Conservation (phyloP, 2,888 invertebrate genomes). For the Meliscaeva auricollis region DNA sequence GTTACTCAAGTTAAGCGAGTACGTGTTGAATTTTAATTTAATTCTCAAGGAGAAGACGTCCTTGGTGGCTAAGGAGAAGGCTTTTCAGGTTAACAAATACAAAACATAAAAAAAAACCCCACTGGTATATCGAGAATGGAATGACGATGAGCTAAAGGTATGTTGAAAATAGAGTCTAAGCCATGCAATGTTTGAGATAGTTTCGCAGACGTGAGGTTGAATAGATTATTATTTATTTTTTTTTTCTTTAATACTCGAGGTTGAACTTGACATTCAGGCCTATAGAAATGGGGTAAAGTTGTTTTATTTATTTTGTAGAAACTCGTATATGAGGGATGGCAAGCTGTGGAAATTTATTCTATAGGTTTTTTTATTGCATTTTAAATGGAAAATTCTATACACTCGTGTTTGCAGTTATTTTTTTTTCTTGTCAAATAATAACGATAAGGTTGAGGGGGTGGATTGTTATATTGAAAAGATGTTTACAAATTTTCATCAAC, state of each 20-base stretch:
- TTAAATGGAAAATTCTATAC: neutral
- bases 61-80: slow-evolving; percentile 43
- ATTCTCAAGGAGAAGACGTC: slow-evolving; percentile 41
- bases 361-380: slow-evolving; percentile 28
- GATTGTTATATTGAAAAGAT: neutral
- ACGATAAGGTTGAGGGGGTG: neutral
- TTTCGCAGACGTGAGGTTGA: slow-evolving; percentile 26
- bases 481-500: no score
- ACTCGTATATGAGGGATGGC: no score
- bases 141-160: slow-evolving; percentile 48
- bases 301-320: neutral
- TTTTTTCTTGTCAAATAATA: neutral
- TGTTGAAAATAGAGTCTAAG: slow-evolving; percentile 26
- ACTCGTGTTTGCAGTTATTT: neutral
- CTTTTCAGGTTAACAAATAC: slow-evolving; percentile 13
- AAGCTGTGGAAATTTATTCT: no score
- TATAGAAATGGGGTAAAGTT: neutral
- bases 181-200: slow-evolving; percentile 6
- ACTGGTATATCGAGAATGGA: slow-evolving; percentile 11
- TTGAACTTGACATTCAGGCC: slow-evolving; percentile 62
- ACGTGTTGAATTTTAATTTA: slow-evolving; percentile 64
- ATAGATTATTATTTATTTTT: slow-evolving; percentile 3
- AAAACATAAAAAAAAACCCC: neutral
- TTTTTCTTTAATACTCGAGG: neutral
- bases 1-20: neutral